A percentile compares a stretch with the other conserved stretches of the same genome.
These are phyloP conservation scores for Climacteris rufus DNA, from an alignment of 2,113 vertebrate species.

Conservation along the genomic window DNA sequence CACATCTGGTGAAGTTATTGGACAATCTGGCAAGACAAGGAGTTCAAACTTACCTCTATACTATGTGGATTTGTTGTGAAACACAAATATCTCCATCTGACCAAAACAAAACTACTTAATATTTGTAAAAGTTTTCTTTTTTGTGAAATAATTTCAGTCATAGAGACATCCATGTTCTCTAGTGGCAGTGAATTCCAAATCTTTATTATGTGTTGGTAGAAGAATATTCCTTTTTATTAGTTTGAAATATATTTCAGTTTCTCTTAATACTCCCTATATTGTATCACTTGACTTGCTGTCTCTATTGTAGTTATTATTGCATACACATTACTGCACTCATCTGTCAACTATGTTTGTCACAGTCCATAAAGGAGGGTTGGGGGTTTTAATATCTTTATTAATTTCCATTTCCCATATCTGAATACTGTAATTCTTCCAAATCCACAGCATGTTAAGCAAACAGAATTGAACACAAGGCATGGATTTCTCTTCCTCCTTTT, in stretches of 20 bases:
- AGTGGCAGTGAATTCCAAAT: neutral
- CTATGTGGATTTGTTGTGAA: neutral
- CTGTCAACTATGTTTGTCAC: neutral
- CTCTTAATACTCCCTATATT: neutral
- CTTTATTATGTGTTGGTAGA: conserved; percentile 24
- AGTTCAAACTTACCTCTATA: neutral
- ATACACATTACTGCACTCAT: neutral
- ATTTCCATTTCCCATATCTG: neutral
- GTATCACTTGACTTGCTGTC: neutral
- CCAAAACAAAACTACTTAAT: neutral
- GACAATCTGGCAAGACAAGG: neutral
- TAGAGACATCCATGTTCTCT: neutral
- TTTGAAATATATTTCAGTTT: neutral
- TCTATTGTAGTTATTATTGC: neutral
- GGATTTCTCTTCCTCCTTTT: neutral
- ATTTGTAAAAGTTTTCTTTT: neutral
- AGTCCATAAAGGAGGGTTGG: conserved; percentile 9
- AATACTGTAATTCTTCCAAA: conserved; percentile 3
- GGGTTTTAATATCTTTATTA: neutral
- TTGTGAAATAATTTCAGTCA: neutral
- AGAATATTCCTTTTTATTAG: conserved; percentile 13
- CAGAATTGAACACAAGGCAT: neutral
- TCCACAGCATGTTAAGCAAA: neutral
- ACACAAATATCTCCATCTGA: neutral
- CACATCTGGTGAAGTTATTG: neutral